Evolutionary conservation across 2,888 invertebrate genomes (phyloP), one percentile per base, ranked within the genome.

Genomic region (Erpobdella octoculata): DNA sequence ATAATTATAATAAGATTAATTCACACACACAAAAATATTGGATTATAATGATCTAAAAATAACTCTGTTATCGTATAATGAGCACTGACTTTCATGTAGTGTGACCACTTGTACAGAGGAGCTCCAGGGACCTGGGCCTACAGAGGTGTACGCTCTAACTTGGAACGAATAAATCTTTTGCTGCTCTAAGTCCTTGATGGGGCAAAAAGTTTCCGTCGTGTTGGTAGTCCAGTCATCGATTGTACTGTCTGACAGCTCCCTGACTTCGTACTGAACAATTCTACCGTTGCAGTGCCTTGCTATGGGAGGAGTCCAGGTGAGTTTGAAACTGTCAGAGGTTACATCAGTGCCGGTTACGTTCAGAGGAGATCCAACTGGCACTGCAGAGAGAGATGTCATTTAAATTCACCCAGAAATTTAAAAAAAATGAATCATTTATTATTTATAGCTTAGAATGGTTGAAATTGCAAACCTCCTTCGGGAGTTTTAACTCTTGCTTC

Each of bases 191-290:
- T 37, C 62, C 12, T 38, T 67, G 33, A 72, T 33, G 21, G 33
- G 9, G 35, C 25, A 58, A 28, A 36, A 72, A 2, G 58, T 61
- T 25, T 72, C 72, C 1, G 72, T 69, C 15, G 72, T 72, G 72
- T 72, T 72, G n/a, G 69, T 69, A 9, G 69, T 69, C 72, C 72
- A 72, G 48, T 72, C 72, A 15, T 69, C 72, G 6, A 72, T 68
- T 15, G 35, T 69, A 15, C 31, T 28, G 21, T 69, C 72, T 58
- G 66, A 38, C 9, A 48, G 46, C 31, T 72, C 66, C 33, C 66
- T 37, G 28, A 72, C 61, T 67, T 72, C 72, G 59, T 72, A 72
- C 18, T 62, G 28, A 48, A 69, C 41, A 18, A 72, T 72, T 46
- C 46, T 67, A 31, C 72, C 72, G 25, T 72, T 72, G 6, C 64